phyloP scores from a whole-genome alignment of 1,140 invertebrate genomes.

The Drosophila parabipectinata region DNA sequence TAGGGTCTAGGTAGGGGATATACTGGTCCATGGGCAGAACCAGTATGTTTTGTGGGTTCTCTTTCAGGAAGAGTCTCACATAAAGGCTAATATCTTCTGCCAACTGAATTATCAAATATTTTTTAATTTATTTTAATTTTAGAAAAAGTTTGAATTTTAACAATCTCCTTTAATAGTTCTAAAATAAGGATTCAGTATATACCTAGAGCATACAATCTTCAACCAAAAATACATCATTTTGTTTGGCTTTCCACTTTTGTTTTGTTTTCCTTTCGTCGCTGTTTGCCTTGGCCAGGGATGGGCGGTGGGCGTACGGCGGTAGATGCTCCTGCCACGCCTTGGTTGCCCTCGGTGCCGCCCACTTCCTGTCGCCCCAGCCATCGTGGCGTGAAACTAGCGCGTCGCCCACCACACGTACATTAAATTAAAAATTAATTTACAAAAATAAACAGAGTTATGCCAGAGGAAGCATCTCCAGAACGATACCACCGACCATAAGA shows the following conservation, averaged over 20 bases:
- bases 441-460: slow-evolving; percentile 78
- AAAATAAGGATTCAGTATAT: background rate
- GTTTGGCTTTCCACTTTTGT: slow-evolving; percentile 44
- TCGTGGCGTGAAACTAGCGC: slow-evolving; percentile 67
- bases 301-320: background rate
- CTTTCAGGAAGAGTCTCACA: slow-evolving; percentile 12
- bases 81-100: no score
- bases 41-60: slow-evolving; percentile 5
- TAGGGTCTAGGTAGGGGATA: slow-evolving; percentile 33
- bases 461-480: slow-evolving; percentile 14
- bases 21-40: slow-evolving; percentile 15
- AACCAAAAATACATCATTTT: background rate
- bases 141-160: no score
- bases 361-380: slow-evolving; percentile 47
- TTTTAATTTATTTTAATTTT: no score
- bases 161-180: no score
- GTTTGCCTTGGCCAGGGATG: slow-evolving; percentile 26
- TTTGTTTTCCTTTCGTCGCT: slow-evolving; percentile 39
- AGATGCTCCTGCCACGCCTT: slow-evolving; percentile 1
- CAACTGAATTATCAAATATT: no score
- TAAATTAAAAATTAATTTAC: slow-evolving; percentile 82
- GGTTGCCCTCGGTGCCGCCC: slow-evolving; percentile 25
- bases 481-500: slow-evolving; percentile 62
- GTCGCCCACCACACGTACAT: slow-evolving; percentile 63
- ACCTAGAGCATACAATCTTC: slow-evolving; percentile 31